Conservation (phyloP, 2,797 vertebrate genomes). For the Chaenodraco wilsoni region DNA sequence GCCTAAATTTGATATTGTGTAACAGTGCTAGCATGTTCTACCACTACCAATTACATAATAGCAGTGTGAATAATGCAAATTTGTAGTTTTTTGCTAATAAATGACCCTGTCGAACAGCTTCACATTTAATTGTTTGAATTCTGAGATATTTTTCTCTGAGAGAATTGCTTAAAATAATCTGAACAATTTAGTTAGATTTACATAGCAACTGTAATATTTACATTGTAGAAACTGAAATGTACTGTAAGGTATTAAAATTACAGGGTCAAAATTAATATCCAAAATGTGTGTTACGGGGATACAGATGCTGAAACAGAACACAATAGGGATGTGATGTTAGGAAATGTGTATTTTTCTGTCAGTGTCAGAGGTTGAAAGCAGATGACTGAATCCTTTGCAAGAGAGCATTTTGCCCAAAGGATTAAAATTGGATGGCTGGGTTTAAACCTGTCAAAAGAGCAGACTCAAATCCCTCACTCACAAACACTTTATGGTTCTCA, state of each 20-base stretch:
- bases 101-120: slow-evolving; percentile 3
- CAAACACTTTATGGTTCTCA: slow-evolving; percentile 80
- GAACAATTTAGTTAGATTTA: slow-evolving; percentile 1
- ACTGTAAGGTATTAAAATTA: neutral
- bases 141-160: neutral
- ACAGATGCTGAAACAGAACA: slow-evolving; percentile 60
- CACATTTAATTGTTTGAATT: neutral
- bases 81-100: neutral
- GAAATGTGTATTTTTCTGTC: slow-evolving; percentile 73
- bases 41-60: slow-evolving; percentile 5
- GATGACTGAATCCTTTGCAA: slow-evolving; percentile 82
- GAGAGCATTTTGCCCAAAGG: slow-evolving; percentile 81
- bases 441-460: slow-evolving; percentile 84
- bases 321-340: slow-evolving; percentile 63
- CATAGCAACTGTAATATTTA: neutral
- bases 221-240: neutral
- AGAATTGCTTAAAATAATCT: neutral
- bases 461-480: slow-evolving; percentile 82
- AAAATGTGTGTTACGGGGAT: slow-evolving; percentile 21
- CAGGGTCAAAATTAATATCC: slow-evolving; percentile 1
- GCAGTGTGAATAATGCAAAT: neutral
- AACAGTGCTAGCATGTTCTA: neutral
- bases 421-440: slow-evolving; percentile 83
- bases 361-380: slow-evolving; percentile 81
- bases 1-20: neutral